Base-by-base conservation (phyloP, 1,140 invertebrate genomes). In the Lepidurus couesii region DNA sequence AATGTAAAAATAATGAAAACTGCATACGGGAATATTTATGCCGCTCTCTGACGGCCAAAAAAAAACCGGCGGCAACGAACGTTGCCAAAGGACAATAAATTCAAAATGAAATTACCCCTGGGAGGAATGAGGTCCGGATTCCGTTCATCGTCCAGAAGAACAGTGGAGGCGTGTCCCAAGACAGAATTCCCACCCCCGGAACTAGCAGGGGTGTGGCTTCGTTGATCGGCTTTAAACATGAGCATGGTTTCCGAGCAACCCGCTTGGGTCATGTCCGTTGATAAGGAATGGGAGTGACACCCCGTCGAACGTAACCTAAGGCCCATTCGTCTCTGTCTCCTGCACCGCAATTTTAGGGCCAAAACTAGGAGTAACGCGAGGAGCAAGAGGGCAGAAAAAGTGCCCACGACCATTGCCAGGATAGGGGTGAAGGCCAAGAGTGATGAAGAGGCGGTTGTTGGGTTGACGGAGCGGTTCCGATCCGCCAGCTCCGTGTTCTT, bases 401-500 rank as follows among this genome's bases (percentile, higher is more conserved):
- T 45, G 9, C 78, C 78, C 8, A 75, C 34, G 26, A 79, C 45
- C 34, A 79, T 45, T 8, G 78, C 78, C 78, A 79, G 21, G 9
- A 79, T 34, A 13, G 78, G 78, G 74, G 73, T 79, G 73, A 79
- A 75, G 65, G 65, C 65, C 4, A 77, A 16, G 13, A 43, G 42
- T 43, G 74, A 75, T 75, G 74, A 77, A 45, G 11, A 11, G 44
- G 16, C 24, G 45, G 45, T 13, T 9, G 43, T 53, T 53, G 44
- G 24, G 26, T 13, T 53, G 42, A 13, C 26, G 76, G 42, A 10
- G 65, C 44, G 73, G 73, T 73, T 75, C 73, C 34, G 77, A 34
- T 80, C 77, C 42, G 76, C 76, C 3, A 77, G 21, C 11, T 77
- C 79, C 10, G 76, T 75, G 76, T 80, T 80, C n/a, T 80, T 77